Conservation (phyloP, 2,113 vertebrate genomes). For the Psilopsiagon aymara region DNA sequence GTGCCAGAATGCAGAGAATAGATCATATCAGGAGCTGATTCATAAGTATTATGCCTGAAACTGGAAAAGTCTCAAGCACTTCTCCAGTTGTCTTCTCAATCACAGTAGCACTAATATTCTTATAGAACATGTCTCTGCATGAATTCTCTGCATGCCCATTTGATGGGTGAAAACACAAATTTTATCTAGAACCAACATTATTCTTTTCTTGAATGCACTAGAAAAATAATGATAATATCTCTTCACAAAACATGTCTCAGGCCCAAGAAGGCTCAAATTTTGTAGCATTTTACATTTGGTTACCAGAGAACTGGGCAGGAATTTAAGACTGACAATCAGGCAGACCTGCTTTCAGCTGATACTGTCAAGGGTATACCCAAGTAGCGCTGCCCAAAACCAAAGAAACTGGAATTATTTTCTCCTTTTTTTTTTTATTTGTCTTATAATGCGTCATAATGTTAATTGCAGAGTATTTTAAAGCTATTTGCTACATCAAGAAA, state of each 20-base stretch:
- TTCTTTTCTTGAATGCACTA: background rate
- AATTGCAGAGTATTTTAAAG: background rate
- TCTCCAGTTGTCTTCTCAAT: background rate
- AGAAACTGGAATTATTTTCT: background rate
- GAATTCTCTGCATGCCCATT: accelerated
- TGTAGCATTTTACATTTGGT: background rate
- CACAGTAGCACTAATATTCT: background rate
- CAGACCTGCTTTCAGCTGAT: background rate
- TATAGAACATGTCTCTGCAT: background rate
- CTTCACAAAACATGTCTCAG: background rate
- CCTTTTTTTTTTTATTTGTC: background rate
- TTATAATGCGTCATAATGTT: background rate
- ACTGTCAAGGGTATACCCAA: background rate
- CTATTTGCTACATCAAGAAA: background rate
- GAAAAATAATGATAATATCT: background rate
- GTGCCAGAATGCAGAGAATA: background rate
- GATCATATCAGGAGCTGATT: background rate
- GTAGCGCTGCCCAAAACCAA: background rate
- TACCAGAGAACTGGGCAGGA: background rate
- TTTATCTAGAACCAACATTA: background rate
- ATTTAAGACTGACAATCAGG: background rate
- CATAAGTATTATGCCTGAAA: background rate
- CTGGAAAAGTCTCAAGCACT: background rate
- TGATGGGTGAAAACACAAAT: background rate
- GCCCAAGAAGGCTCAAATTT: background rate